Evolutionary conservation across 2,888 invertebrate species (phyloP), one percentile per base, ranked within the genome.

Genomic region (Trissolcus japonicus): DNA sequence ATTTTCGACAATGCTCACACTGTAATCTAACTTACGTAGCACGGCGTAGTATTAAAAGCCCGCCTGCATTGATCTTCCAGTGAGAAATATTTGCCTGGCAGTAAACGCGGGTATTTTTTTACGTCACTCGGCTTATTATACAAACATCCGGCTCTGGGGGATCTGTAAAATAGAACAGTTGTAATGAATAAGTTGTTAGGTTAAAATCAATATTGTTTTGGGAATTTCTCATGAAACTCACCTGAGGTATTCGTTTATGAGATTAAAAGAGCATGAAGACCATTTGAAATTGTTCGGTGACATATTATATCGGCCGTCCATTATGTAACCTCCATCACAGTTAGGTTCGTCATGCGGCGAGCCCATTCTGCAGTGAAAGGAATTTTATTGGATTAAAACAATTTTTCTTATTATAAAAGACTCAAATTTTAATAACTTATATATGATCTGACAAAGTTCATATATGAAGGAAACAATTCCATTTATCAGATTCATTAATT

Each of bases 1-100:
- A 25, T 25, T 25, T 25, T 25, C 25, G 2, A 25, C 25, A 6
- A 25, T 25, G 4, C 4, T 25, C 25, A 4, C 25, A 25, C 4
- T 25, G 25, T 2, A 25, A 25, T 25, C 46, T 17, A 46, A 90
- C 92, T 91, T 90, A 93, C 93, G 84, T 93, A 92, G 86, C 93
- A 94, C 3, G 93, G 93, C 89, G 93, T 94, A 16, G 96, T 96
- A 84, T 62, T 51, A 6, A 96, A 91, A 88, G 96, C 96, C 86
- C 95, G 93, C 80, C 95, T 91, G 88, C 97, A 97, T 87, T 97
- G 97, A 50, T 96, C 95, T 88, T 97, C 96, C 80, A 97, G 90
- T 4, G 95, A 94, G 76, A 96, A 90, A 75, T 97, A 89, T 81
- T 95, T 94, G 51, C 97, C 97, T 0, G 97, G 97, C 81, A 97